Base-by-base conservation (phyloP, 2,888 invertebrate species). In the Harpalus rufipes region DNA sequence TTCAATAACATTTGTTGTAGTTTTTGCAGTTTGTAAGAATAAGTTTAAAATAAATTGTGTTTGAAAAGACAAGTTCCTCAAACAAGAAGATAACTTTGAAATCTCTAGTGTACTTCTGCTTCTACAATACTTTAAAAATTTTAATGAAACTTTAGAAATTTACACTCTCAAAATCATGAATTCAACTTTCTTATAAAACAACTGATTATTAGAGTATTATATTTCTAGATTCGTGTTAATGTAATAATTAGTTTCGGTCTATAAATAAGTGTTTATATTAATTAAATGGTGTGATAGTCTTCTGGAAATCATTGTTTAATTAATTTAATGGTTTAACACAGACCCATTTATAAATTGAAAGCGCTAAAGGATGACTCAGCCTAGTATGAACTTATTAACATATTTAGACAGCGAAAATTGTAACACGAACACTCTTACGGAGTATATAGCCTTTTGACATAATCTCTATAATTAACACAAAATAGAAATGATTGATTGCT, bases 261-360 rank as follows among this genome's bases (percentile, higher is more conserved):
- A 56, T 16, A 51, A 74, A 74, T 56, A 74, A 74, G 7, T 44
- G 56, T 21, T 14, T 74, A 16, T 74, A 74, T 74, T 74, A 74
- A 74, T 74, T 51, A 51, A 72, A 74, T 74, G 18, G 16, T 16
- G 74, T 56, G 44, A 74, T 51, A 74, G 21, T 18, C 44, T 74
- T 51, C 51, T 74, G 18, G 74, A 74, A 74, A 74, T 74, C 74
- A 74, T 74, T 74, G 18, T 74, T 74, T 74, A 74, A 74, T 74
- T 74, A 10, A 51, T 74, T 18, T 74, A 74, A 74, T 74, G 74
- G 21, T 74, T 74, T 51, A 74, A 51, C 74, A 18, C 74, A 18
- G 16, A 44, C 16, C 56, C 74, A 74, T 74, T 74, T 44, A 21
- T 74, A 51, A 32, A 68, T 68, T 68, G 68, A 68, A 21, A 21